phyloP scores from a whole-genome alignment of 2,113 vertebrate genomes.

The Hypanus sabinus region DNA sequence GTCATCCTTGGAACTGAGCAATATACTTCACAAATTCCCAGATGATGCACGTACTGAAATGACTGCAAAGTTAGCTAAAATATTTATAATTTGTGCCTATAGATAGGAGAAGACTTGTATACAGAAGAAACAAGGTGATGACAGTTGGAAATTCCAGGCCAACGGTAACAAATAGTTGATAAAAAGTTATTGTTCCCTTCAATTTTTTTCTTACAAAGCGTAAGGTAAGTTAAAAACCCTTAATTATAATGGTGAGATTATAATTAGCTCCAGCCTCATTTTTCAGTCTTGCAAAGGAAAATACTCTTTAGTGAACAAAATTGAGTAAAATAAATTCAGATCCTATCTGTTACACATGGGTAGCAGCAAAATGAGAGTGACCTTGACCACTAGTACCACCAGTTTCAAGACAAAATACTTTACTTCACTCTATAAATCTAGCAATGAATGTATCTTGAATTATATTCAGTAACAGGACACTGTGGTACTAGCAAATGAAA shows the following conservation, averaged over 20 bases:
- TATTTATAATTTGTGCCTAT: neutral
- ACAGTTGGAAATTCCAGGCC: neutral
- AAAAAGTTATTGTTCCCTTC: neutral
- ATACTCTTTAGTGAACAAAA: neutral
- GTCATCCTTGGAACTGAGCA: neutral
- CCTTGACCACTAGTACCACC: neutral
- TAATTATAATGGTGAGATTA: neutral
- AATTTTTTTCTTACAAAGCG: neutral
- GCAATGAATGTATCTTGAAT: neutral
- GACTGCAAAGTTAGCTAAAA: neutral
- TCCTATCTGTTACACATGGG: neutral
- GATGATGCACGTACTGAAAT: neutral
- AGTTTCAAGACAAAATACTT: neutral
- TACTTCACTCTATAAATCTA: neutral
- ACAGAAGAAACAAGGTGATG: neutral
- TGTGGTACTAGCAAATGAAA: neutral
- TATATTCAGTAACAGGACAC: neutral
- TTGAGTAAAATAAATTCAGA: neutral
- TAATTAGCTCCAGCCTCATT: neutral
- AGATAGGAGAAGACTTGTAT: neutral
- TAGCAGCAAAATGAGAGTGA: conserved; percentile 21
- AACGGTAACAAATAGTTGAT: neutral
- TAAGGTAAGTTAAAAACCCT: neutral
- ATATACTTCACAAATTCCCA: neutral
- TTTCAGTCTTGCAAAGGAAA: neutral